phyloP scores from a whole-genome alignment of 1,140 invertebrate genomes.

The Magallana ariakensis region DNA sequence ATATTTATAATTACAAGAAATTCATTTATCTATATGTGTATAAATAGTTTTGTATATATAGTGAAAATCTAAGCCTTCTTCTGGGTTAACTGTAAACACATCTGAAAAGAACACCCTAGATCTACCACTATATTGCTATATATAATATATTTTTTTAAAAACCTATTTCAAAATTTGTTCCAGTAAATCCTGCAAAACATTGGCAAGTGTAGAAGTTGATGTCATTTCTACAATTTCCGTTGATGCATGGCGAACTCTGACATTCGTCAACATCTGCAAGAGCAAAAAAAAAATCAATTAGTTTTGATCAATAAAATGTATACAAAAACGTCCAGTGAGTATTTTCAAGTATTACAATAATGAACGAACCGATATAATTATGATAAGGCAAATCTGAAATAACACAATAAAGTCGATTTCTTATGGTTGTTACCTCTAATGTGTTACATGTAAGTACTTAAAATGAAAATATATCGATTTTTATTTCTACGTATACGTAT shows the following conservation, averaged over 20 bases:
- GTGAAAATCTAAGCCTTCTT: not conserved
- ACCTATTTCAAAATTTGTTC: conserved; percentile 39
- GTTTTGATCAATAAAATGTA: too few relatives aligned
- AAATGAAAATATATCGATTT: too few relatives aligned
- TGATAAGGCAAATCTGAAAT: too few relatives aligned
- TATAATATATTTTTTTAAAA: not conserved
- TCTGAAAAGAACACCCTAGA: too few relatives aligned
- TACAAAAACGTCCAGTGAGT: too few relatives aligned
- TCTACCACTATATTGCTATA: not conserved
- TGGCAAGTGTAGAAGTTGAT: conserved; percentile 35
- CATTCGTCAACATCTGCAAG: conserved; percentile 42
- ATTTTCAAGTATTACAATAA: too few relatives aligned
- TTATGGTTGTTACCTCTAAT: too few relatives aligned
- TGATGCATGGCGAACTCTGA: conserved; percentile 13
- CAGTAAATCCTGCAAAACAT: conserved; percentile 38
- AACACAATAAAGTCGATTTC: too few relatives aligned
- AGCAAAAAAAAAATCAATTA: not conserved
- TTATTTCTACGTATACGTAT: too few relatives aligned
- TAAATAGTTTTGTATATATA: conserved; percentile 3
- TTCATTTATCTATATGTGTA: not conserved
- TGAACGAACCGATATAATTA: too few relatives aligned
- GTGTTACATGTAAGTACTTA: too few relatives aligned
- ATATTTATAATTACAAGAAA: too few relatives aligned
- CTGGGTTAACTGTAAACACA: not conserved
- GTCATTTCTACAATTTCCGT: conserved; percentile 26